Percentiles rank a stretch among this genome's conserved stretches.
Conservation (phyloP, 2,888 invertebrate species). For the Amphipoea lucens region DNA sequence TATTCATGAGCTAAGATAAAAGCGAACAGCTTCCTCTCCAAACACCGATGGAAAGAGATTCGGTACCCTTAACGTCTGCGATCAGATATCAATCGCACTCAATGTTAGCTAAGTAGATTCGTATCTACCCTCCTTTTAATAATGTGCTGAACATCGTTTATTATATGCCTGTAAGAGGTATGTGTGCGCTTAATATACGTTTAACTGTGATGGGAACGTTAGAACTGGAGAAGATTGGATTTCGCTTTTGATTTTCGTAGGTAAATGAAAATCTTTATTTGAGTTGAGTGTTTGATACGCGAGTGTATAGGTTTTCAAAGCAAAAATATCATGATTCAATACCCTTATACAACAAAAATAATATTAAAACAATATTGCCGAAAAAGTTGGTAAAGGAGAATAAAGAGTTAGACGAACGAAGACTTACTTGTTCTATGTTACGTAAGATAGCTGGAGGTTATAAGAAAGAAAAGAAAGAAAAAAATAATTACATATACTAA, state of each 20-base stretch:
- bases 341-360: neutral
- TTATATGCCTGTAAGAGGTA: conserved; percentile 45
- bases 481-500: no score
- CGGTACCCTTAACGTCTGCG: conserved; percentile 14
- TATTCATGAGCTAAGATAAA: conserved; percentile 8
- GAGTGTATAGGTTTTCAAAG: neutral
- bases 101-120: conserved; percentile 49
- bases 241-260: conserved; percentile 12
- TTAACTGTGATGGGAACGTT: conserved; percentile 32
- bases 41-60: conserved; percentile 23
- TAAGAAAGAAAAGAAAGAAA: no score
- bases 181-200: conserved; percentile 46
- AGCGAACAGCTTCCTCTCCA: neutral
- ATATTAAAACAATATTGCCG: no score
- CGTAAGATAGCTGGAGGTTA: neutral
- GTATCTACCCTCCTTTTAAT: conserved; percentile 51
- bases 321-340: neutral
- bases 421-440: neutral
- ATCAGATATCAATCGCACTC: conserved; percentile 40
- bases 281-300: neutral
- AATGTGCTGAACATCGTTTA: conserved; percentile 42
- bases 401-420: neutral
- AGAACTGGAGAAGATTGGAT: conserved; percentile 28
- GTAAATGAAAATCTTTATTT: conserved; percentile 20
- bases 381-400: neutral